Percentiles rank a stretch among this genome's conserved stretches.
These are phyloP conservation scores for Pteruthius melanotis DNA, from an alignment of 2,113 vertebrate genomes.

Conservation along the genomic window DNA sequence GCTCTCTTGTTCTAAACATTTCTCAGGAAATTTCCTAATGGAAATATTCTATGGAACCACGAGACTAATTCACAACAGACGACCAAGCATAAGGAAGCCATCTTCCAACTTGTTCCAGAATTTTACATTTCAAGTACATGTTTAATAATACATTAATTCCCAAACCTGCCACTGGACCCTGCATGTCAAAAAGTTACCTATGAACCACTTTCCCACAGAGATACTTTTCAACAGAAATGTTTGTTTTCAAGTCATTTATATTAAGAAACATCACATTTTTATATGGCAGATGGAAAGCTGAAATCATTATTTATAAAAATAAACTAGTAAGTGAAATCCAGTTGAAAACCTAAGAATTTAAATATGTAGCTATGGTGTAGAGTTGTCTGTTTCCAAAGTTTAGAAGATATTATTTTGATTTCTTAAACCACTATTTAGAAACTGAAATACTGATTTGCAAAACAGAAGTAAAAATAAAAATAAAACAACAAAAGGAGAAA, in stretches of 20 bases:
- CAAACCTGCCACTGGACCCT: neutral
- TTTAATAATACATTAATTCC: neutral
- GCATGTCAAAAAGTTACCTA: neutral
- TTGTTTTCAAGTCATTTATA: slow-evolving; percentile 32
- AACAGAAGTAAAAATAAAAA: neutral
- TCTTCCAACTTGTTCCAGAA: neutral
- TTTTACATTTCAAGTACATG: neutral
- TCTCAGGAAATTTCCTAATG: slow-evolving; percentile 41
- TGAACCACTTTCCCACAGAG: neutral
- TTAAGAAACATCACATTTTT: slow-evolving; percentile 3
- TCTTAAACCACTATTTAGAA: neutral
- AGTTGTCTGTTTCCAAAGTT: neutral
- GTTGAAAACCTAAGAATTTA: neutral
- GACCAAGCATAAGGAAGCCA: neutral
- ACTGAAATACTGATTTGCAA: neutral
- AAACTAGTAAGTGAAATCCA: slow-evolving; percentile 20
- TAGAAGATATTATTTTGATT: neutral
- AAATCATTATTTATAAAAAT: slow-evolving; percentile 38
- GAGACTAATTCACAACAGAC: neutral
- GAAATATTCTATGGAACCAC: slow-evolving; percentile 18
- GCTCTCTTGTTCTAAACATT: slow-evolving; percentile 34
- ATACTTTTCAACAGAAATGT: neutral
- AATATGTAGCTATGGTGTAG: neutral
- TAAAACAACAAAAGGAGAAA: neutral
- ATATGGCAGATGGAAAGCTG: slow-evolving; percentile 18